These are phyloP conservation scores for Paraplagusia blochii DNA, from an alignment of 2,113 vertebrate genomes.

Conservation along the genomic window DNA sequence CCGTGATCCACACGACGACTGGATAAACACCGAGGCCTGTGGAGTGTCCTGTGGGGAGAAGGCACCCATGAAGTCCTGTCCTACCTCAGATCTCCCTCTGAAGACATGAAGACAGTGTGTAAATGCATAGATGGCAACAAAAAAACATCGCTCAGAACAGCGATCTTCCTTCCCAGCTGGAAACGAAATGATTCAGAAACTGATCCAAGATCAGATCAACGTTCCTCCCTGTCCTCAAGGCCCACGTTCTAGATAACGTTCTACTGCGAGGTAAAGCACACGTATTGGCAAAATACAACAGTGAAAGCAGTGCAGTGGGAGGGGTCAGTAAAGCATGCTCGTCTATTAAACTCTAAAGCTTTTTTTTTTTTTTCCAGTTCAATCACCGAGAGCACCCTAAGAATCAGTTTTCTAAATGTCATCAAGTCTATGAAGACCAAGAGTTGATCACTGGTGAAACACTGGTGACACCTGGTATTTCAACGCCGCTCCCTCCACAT, in stretches of 20 bases:
- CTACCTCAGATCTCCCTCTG: constrained; percentile 34
- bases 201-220: too few relatives aligned
- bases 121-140: constrained; percentile 59
- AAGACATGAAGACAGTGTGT: constrained; percentile 26
- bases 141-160: constrained; percentile 13
- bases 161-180: constrained; percentile 11
- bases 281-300: constrained; percentile 60
- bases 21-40: too few relatives aligned
- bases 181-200: too few relatives aligned
- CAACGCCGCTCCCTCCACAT: constrained; percentile 33
- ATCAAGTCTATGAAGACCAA: constrained; percentile 39
- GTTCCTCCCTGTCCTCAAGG: constrained; percentile 31
- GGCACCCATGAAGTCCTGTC: constrained; percentile 57
- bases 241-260: constrained; percentile 38
- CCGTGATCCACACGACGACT: too few relatives aligned
- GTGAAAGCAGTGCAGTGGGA: constrained; percentile 45
- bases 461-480: constrained; percentile 31
- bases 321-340: constrained; percentile 64
- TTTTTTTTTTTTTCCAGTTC: constrained; percentile 44
- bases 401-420: constrained; percentile 49
- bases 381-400: constrained; percentile 52
- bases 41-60: constrained; percentile 51
- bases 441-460: constrained; percentile 40
- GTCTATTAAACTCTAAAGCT: constrained; percentile 61
- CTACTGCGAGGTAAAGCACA: constrained; percentile 64